Percentiles rank a stretch among this genome's conserved stretches.
phyloP scores from a whole-genome alignment of 2,113 vertebrate species.

The Neodon shergylaensis region DNA sequence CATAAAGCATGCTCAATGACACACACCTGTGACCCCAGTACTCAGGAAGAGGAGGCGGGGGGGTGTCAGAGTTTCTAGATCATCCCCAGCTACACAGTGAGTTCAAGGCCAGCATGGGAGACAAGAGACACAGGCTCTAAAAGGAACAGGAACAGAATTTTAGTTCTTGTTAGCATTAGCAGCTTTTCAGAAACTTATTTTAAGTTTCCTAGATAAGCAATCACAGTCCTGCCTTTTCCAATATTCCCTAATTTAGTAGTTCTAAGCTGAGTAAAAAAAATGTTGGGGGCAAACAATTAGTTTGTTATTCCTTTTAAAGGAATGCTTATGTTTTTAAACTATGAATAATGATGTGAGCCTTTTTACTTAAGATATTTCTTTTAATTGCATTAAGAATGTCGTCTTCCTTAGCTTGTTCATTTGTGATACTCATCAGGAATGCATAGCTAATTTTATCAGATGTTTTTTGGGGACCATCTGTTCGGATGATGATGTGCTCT shows the following conservation, averaged over 20 bases:
- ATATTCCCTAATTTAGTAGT: neutral
- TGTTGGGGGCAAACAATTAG: neutral
- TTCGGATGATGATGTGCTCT: neutral
- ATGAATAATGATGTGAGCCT: neutral
- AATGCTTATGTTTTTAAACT: neutral
- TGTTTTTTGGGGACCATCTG: neutral
- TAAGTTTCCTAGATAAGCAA: neutral
- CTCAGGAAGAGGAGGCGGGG: neutral
- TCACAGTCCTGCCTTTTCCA: neutral
- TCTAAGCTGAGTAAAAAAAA: neutral
- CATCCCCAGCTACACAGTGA: too few species aligned
- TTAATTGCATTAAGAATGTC: neutral
- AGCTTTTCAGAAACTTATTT: conserved; percentile 11
- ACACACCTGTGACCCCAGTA: neutral
- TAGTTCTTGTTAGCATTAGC: neutral
- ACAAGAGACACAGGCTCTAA: neutral
- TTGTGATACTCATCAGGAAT: conserved; percentile 14
- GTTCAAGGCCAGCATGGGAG: neutral
- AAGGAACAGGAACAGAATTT: neutral
- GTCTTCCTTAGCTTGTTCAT: neutral
- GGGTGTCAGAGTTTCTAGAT: neutral
- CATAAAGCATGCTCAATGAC: too few species aligned
- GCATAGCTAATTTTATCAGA: conserved; percentile 39
- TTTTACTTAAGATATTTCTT: neutral
- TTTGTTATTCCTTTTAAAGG: conserved; percentile 25